phyloP scores from a whole-genome alignment of 2,888 invertebrate genomes.

The Carabus problematicus region DNA sequence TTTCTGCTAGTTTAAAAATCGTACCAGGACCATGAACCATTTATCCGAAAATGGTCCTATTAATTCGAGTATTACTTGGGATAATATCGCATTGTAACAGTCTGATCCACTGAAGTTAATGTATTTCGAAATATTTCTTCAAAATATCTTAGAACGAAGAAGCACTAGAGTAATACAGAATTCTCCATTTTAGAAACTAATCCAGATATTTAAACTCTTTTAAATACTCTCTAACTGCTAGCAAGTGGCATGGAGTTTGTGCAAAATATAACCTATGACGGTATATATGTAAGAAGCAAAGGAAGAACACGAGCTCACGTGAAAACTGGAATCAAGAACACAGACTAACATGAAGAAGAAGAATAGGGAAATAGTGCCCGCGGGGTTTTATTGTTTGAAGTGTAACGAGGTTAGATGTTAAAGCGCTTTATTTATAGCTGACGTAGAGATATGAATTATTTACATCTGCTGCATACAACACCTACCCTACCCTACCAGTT shows the following conservation, averaged over 20 bases:
- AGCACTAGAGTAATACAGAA: too few species aligned
- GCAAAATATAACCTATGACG: too few species aligned
- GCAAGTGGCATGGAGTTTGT: too few species aligned
- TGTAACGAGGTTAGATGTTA: not conserved
- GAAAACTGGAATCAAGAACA: constrained; percentile 8
- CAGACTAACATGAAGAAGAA: constrained; percentile 16
- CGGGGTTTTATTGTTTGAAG: constrained; percentile 16
- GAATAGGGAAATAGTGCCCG: constrained; percentile 5
- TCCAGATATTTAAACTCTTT: too few species aligned
- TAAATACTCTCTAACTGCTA: too few species aligned
- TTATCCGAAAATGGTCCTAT: constrained; percentile 12
- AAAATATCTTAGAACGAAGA: too few species aligned
- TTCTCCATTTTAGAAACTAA: too few species aligned
- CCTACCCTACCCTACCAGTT: not conserved
- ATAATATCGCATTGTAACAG: too few species aligned
- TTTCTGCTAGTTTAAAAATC: constrained; percentile 11
- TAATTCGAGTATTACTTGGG: constrained; percentile 5
- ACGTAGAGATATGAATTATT: constrained; percentile 21
- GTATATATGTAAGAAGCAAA: too few species aligned
- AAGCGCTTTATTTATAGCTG: constrained; percentile 27
- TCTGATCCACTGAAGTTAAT: too few species aligned
- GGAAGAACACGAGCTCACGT: not conserved
- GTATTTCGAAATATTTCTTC: too few species aligned
- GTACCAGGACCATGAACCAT: constrained; percentile 21
- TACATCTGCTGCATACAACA: constrained; percentile 19